phyloP scores from a whole-genome alignment of 2,888 invertebrate species.

The Sinelater perroti region DNA sequence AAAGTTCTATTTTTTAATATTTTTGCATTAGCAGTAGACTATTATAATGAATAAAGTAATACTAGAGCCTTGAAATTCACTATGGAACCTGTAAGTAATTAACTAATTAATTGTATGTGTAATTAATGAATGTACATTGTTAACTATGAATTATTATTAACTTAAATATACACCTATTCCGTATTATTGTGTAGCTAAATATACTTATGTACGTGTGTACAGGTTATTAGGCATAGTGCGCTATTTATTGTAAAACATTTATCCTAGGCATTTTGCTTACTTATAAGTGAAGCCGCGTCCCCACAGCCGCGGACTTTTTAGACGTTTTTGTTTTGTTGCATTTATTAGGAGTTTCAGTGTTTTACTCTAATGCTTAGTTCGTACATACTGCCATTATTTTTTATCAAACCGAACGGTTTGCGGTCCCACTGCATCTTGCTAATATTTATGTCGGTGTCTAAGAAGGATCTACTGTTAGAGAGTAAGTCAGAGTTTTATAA shows the following conservation, averaged over 20 bases:
- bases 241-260: conserved; percentile 17
- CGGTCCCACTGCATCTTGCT: not conserved
- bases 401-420: not conserved
- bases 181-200: conserved; percentile 32
- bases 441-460: not conserved
- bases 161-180: conserved; percentile 32
- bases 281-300: conserved; percentile 15
- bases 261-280: conserved; percentile 18
- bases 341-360: conserved; percentile 10
- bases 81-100: conserved; percentile 21
- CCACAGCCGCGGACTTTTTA: conserved; percentile 8
- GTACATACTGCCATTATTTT: conserved; percentile 14
- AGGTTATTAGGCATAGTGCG: conserved; percentile 13
- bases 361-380: not conserved
- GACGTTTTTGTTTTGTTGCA: conserved; percentile 5
- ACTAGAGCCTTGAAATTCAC: conserved; percentile 26
- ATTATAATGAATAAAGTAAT: conserved; percentile 16
- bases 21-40: conserved; percentile 21
- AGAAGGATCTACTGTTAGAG: not conserved
- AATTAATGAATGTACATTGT: conserved; percentile 26
- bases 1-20: conserved; percentile 24
- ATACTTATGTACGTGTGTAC: conserved; percentile 33
- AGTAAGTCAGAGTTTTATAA: conserved; percentile 3
- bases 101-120: conserved; percentile 23
- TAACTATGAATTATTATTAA: conserved; percentile 21